Conservation (phyloP, 2,888 invertebrate genomes). For the Metacarcinus magister region DNA sequence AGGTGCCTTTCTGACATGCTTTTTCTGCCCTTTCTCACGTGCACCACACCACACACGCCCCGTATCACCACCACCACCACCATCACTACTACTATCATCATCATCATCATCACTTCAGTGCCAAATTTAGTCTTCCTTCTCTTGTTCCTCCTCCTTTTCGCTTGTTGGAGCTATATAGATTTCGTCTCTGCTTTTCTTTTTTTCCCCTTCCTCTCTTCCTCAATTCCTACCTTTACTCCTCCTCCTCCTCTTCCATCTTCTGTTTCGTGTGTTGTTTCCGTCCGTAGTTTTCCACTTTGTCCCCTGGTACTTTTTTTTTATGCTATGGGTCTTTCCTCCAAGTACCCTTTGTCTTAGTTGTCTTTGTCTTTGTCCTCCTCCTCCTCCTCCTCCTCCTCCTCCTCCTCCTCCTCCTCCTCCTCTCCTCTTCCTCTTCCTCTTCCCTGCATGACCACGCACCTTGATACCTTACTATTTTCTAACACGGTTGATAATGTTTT, state of each 20-base stretch:
- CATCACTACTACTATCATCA: neutral
- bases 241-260: neutral
- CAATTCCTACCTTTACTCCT: neutral
- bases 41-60: neutral
- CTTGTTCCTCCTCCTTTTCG: neutral
- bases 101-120: neutral
- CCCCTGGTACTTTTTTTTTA: neutral
- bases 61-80: too few species aligned
- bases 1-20: neutral
- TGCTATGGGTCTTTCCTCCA: neutral
- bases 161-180: neutral
- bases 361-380: neutral
- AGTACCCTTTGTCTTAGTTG: neutral
- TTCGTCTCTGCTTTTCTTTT: neutral
- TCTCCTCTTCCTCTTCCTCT: neutral
- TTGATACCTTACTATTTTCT: neutral
- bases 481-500: too few species aligned
- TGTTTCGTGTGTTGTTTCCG: neutral
- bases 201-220: neutral
- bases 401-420: neutral
- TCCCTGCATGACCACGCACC: neutral
- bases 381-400: neutral
- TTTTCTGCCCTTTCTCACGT: neutral
- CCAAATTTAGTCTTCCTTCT: neutral
- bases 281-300: too few species aligned